Base-by-base conservation (phyloP, 2,797 vertebrate genomes). In the Carduelis carduelis region DNA sequence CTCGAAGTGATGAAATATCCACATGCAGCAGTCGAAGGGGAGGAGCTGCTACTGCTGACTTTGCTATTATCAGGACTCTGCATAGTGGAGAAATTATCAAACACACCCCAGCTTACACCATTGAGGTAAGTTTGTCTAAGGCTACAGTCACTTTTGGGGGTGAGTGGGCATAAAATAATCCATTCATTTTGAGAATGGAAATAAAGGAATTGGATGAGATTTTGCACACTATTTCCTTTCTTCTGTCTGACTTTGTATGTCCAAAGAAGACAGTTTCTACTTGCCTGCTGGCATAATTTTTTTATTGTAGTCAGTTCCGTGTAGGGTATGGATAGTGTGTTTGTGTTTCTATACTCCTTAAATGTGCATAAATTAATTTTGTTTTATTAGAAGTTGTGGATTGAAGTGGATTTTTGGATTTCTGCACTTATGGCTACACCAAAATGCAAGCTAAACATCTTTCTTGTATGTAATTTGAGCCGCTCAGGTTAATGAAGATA, bases 101-200 rank as follows among this genome's bases (percentile, higher is more conserved):
- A 84, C 98, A 98, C 59, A 98, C 98, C 63, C 98, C 99, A 93
- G 98, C 97, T 24, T 99, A 98, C 96, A 98, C 98, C 70, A 97
- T 97, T 97, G 99, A 99, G 98, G 99, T 99, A 98, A 96, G 98
- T 97, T 87, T 87, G 32, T 82, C 41, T 82, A 24, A 8, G 37
- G 13, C 30, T 75, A 19, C 14, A 34, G 15, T 63, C 57, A 24
- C 34, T 68, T 76, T 39, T 57, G 8, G 20, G 21, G 14, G 5
- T 85, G 55, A 28, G 32, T 14, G 34, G 30, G 24, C 34, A 34
- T 35, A 47, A 76, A 63, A 47, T 18, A 65, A 27, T 57, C 17
- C 10, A 15, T 79, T 90, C 15, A 34, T 76, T 88, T 78, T 68
- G 21, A 63, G 34, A 89, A 17, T 60, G 12, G 8, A 8, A 90